Percentiles rank a stretch among this genome's conserved stretches.
Conservation (phyloP, 2,888 invertebrate genomes). For the Orchesellides sinensis region DNA sequence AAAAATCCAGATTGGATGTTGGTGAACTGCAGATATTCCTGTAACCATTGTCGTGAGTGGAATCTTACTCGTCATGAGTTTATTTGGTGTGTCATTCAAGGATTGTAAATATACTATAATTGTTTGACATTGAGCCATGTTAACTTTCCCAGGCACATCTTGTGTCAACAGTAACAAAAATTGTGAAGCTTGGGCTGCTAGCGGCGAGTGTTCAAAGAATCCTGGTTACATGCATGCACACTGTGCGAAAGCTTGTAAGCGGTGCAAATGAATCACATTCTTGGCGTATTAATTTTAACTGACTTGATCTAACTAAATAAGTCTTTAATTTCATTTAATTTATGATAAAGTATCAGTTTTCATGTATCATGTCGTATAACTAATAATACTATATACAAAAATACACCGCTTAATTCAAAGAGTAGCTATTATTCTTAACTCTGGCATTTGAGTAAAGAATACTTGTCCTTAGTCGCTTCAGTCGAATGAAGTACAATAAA, state of each 20-base stretch:
- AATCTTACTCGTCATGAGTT: too few species aligned
- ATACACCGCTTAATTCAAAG: too few species aligned
- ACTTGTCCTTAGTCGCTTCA: too few species aligned
- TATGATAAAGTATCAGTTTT: too few species aligned
- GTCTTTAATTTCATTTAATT: too few species aligned
- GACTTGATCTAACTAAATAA: too few species aligned
- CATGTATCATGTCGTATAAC: too few species aligned
- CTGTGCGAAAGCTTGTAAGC: constrained; percentile 63
- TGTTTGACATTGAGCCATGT: background rate
- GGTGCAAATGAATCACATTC: constrained; percentile 50
- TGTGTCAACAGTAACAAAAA: constrained; percentile 64
- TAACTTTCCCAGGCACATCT: constrained; percentile 24
- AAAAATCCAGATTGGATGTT: constrained; percentile 76
- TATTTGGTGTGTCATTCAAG: background rate
- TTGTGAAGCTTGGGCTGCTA: constrained; percentile 62
- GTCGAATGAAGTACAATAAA: too few species aligned
- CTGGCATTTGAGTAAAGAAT: too few species aligned
- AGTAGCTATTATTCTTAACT: too few species aligned
- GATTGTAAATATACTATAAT: background rate
- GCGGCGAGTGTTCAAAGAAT: constrained; percentile 68
- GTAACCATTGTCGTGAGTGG: constrained; percentile 75
- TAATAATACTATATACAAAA: too few species aligned
- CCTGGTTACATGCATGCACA: constrained; percentile 64
- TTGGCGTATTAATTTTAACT: too few species aligned
- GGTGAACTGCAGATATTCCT: constrained; percentile 75